Conservation (phyloP, 2,797 vertebrate genomes). For the Pangasius sanitwongsei region DNA sequence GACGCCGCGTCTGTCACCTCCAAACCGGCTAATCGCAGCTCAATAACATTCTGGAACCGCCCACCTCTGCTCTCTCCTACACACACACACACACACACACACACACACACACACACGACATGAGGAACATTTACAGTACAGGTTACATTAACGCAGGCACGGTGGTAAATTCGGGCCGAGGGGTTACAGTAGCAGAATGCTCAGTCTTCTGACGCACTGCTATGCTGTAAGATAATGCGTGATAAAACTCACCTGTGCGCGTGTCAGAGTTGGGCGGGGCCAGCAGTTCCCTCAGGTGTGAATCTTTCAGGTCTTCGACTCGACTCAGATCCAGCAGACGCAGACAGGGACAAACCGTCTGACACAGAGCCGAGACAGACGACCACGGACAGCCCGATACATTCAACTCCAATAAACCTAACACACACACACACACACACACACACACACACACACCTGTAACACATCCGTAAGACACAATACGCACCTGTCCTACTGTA, state of each 20-base stretch:
- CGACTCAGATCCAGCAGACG: slow-evolving; percentile 86
- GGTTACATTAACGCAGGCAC: not conserved
- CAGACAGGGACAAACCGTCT: slow-evolving; percentile 84
- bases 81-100: too few relatives aligned
- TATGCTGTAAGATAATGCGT: not conserved
- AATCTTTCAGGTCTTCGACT: slow-evolving; percentile 89
- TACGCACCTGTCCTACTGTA: not conserved
- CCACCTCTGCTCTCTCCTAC: slow-evolving; percentile 80
- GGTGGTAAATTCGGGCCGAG: too few relatives aligned
- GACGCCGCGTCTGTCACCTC: slow-evolving; percentile 82
- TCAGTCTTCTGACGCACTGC: not conserved
- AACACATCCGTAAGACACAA: too few relatives aligned
- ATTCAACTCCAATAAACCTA: slow-evolving; percentile 87
- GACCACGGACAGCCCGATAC: slow-evolving; percentile 87
- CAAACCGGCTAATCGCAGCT: slow-evolving; percentile 82
- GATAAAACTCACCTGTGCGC: slow-evolving; percentile 75
- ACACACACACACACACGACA: not conserved
- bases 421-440: not conserved
- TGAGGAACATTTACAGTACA: not conserved
- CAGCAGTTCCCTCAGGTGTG: slow-evolving; percentile 87
- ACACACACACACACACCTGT: not conserved
- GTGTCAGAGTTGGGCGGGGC: slow-evolving; percentile 80
- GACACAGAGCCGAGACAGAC: slow-evolving; percentile 86
- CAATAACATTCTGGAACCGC: slow-evolving; percentile 83
- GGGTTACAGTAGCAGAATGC: not conserved